Percentiles rank a stretch among this genome's conserved stretches.
These are phyloP conservation scores for Daktulosphaira vitifoliae DNA, from an alignment of 1,140 invertebrate genomes.

Conservation along the genomic window DNA sequence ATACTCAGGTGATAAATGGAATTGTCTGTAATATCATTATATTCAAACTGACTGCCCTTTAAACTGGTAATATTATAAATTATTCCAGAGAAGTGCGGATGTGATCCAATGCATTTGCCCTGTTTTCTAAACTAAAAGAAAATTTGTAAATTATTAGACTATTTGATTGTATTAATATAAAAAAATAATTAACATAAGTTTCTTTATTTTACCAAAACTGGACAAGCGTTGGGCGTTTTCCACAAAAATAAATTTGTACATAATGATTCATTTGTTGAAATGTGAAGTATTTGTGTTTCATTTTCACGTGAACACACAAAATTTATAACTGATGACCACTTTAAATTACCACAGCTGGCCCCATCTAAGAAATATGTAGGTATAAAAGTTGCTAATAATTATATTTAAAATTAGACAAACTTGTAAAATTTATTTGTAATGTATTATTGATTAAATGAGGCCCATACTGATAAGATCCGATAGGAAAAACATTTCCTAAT, in stretches of 20 bases:
- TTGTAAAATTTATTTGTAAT: constrained; percentile 6
- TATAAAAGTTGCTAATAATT: no score
- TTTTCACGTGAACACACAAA: constrained; percentile 8
- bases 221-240: constrained; percentile 6
- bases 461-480: constrained; percentile 14
- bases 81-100: not conserved
- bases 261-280: not conserved
- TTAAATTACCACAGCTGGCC: not conserved
- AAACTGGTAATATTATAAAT: constrained; percentile 3
- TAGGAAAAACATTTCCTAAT: constrained; percentile 2
- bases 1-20: constrained; percentile 4
- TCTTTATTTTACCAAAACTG: constrained; percentile 1
- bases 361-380: not conserved
- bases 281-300: not conserved
- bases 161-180: no score
- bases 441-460: not conserved
- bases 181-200: not conserved
- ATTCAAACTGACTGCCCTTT: not conserved
- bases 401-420: constrained; percentile 5
- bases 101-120: not conserved
- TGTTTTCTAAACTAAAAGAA: constrained; percentile 10
- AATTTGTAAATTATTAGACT: not conserved
- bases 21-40: not conserved
- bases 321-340: constrained; percentile 3
- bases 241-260: not conserved